Conservation (phyloP, 2,797 vertebrate genomes). For the Hybognathus amarus region DNA sequence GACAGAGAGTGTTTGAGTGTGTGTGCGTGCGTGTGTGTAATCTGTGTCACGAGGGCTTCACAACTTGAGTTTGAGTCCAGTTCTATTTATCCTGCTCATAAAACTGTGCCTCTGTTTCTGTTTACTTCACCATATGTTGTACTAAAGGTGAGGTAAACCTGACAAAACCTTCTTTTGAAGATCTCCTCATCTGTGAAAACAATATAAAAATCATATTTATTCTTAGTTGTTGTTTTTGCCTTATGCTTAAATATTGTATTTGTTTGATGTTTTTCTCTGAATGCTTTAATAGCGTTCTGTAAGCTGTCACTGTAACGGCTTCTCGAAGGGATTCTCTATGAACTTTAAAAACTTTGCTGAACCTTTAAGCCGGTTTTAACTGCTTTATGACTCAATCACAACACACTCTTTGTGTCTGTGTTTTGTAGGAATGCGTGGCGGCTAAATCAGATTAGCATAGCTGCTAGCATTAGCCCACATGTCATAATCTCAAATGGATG, state of each 20-base stretch:
- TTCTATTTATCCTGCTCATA: conserved; percentile 36
- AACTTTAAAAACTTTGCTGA: conserved; percentile 13
- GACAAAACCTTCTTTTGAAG: not conserved
- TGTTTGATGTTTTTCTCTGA: not conserved
- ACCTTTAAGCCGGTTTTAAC: conserved; percentile 6
- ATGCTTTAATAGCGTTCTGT: not conserved
- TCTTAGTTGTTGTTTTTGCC: not conserved
- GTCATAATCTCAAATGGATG: conserved; percentile 16
- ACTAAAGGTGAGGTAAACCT: not conserved
- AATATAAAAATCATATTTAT: not conserved
- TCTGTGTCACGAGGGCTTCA: conserved; percentile 41
- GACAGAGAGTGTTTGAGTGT: not conserved
- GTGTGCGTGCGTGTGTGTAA: not conserved
- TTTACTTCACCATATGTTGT: not conserved
- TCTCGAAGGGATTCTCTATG: not conserved
- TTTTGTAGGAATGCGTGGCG: conserved; percentile 36
- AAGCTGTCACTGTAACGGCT: not conserved
- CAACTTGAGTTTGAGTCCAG: conserved; percentile 11
- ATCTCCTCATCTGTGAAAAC: not conserved
- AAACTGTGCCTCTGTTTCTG: not conserved
- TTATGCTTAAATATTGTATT: too few species aligned
- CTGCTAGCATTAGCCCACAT: conserved; percentile 49
- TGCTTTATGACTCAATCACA: not conserved
- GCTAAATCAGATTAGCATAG: conserved; percentile 47
- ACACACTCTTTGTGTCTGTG: not conserved